These are phyloP conservation scores for Chlamydotis undulata DNA, from an alignment of 2,113 vertebrate species.

Conservation along the genomic window DNA sequence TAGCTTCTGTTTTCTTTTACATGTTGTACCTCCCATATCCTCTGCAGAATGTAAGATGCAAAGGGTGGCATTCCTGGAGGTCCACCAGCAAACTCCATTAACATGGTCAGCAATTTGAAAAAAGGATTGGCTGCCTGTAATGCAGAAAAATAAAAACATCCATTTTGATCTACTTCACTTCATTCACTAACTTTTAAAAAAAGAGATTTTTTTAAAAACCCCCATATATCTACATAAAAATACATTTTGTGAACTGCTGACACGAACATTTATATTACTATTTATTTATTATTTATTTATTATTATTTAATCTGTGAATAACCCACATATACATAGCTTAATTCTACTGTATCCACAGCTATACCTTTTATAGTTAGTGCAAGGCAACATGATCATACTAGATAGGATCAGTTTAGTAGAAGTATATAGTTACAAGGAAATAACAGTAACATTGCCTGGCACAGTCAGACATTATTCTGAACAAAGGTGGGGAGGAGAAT, in stretches of 20 bases:
- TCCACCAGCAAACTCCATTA: slow-evolving; percentile 98
- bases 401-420: background rate
- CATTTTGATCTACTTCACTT: background rate
- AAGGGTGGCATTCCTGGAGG: slow-evolving; percentile 98
- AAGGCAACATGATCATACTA: background rate
- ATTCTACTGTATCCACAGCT: background rate
- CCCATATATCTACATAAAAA: background rate
- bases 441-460: background rate
- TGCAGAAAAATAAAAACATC: background rate
- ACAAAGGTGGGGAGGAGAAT: background rate
- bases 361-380: background rate
- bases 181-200: background rate
- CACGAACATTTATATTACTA: background rate
- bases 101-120: slow-evolving; percentile 97
- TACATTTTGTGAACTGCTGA: background rate
- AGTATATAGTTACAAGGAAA: background rate
- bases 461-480: background rate
- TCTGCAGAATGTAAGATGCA: slow-evolving; percentile 97
- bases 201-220: background rate
- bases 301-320: background rate
- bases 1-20: background rate
- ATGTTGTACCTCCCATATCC: slow-evolving; percentile 95
- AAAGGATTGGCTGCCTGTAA: slow-evolving; percentile 97
- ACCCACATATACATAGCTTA: background rate
- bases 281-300: background rate